Evolutionary conservation across 2,797 vertebrate genomes (phyloP), one percentile per base, ranked within the genome.

Genomic region (Anniella stebbinsi): DNA sequence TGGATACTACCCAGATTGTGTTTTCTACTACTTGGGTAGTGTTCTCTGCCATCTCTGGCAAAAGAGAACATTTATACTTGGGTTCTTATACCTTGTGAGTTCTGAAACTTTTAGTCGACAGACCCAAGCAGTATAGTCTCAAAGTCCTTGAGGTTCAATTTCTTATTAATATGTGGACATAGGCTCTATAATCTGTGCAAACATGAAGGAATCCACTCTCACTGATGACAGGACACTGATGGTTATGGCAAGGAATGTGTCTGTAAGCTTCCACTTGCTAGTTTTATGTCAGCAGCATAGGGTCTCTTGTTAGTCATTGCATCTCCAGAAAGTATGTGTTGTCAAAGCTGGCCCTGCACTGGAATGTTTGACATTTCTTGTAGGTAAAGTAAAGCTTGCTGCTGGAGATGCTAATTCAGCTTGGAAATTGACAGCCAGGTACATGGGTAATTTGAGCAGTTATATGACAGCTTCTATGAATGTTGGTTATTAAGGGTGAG

Each of bases 121-220:
- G 63, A 13, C 30, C 70, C 86, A 80, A 36, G 0, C 23, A 51
- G 2, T 73, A 33, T 48, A 72, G 45, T 41, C 80, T 18, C 67
- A 73, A 66, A 36, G 33, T 67, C 51, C 87, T 83, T 1, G 38
- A 38, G 30, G 60, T 0, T 17, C 77, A 51, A 4, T 4, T 25
- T 15, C 38, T 12, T 33, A 21, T 89, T 11, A 4, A 36, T 51
- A 73, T 60, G 36, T 76, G 23, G 80, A 15, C 88, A 88, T 33
- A 73, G 86, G 2, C 36, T 93, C 36, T 23, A n/a, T 45, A 21
- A 30, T 72, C n/a, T 51, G 38, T 83, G 87, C n/a, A 73, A 82
- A 87, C 70, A 80, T 63, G 72, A n/a, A 54, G 11, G 72, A 41
- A 76, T 80, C 36, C 4, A 9, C 30, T 10, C 0, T 10, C 0